Evolutionary conservation across 2,113 vertebrate genomes (phyloP).

Genomic region (Nematolebias whitei): DNA sequence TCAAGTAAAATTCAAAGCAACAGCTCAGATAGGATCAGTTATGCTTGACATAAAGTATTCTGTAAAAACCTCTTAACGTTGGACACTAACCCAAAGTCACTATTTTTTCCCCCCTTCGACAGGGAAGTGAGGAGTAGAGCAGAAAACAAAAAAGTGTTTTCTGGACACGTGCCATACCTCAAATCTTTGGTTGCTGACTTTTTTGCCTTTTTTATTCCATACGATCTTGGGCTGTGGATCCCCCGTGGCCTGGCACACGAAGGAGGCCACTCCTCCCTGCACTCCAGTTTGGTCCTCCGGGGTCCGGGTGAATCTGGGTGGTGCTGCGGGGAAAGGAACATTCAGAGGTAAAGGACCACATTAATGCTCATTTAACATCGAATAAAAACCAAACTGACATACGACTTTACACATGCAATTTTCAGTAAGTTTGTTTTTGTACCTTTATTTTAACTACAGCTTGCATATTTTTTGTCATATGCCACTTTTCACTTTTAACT

Average conservation of each 20-base stretch:
- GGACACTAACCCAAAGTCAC: not conserved
- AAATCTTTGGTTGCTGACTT: conserved; percentile 99
- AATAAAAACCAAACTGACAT: not conserved
- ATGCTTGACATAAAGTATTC: not conserved
- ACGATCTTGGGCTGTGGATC: conserved; percentile 97
- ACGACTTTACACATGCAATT: not conserved
- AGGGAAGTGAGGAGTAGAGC: not conserved
- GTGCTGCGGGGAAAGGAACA: conserved; percentile 79
- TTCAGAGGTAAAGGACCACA: conserved; percentile 8
- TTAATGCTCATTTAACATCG: not conserved
- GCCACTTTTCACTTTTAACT: too few relatives aligned
- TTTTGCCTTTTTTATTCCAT: conserved; percentile 99
- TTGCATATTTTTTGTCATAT: too few relatives aligned
- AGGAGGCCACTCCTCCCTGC: conserved; percentile 95
- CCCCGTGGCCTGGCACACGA: conserved; percentile 95
- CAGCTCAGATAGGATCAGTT: not conserved
- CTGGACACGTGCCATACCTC: conserved; percentile 83
- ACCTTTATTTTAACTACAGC: too few relatives aligned
- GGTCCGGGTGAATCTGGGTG: conserved; percentile 92
- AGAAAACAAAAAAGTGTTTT: not conserved
- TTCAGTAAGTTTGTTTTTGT: too few relatives aligned
- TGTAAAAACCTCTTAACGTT: conserved; percentile 6
- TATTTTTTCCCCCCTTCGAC: not conserved
- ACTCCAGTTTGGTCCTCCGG: conserved; percentile 96
- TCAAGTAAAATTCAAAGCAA: not conserved